Evolutionary conservation across 2,888 invertebrate genomes (phyloP), one percentile per base, ranked within the genome.

Genomic region (Spodoptera picta): DNA sequence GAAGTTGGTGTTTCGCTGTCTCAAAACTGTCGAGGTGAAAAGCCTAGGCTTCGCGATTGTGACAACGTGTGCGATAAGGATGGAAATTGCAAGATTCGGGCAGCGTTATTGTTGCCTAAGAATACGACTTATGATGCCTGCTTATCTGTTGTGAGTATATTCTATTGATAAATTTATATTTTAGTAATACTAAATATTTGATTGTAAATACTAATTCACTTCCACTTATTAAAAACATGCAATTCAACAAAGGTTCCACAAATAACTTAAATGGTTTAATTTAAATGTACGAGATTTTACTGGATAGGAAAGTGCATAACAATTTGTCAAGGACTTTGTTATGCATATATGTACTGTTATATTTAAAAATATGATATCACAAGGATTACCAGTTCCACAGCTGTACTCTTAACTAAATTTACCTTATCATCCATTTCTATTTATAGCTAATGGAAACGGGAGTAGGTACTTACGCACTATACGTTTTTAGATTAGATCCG

Each of bases 61-160:
- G 95, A 95, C 73, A 86, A 89, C 49, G 77, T 95, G 44, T 96
- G 96, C 75, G 91, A 91, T 69, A 83, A 79, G 2, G 81, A 90
- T 45, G 94, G 93, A 5, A 86, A 83, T 5, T 97, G 97, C 83
- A 95, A 95, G 49, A 93, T 97, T 47, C 93, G 96, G 56, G 96
- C 96, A 0, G 96, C 96, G 2, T 91, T 97, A 23, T 89, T 97
- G 67, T 86, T 97, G 62, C 97, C 97, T 0, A 94, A 95, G 57
- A 95, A 95, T 79, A 90, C 93, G 27, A 86, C 87, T 0, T 95
- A 93, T 53, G 93, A 95, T 69, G 96, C 95, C 19, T 96, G 95
- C 61, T 87, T 95, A 83, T 89, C 92, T 12, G 94, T 88, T 77
- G 96, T 96, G 70, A 91, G 94, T 90, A 81, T 36, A 9, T 9